Evolutionary conservation across 2,888 invertebrate species (phyloP).

Genomic region (Phyllotreta cruciferae): DNA sequence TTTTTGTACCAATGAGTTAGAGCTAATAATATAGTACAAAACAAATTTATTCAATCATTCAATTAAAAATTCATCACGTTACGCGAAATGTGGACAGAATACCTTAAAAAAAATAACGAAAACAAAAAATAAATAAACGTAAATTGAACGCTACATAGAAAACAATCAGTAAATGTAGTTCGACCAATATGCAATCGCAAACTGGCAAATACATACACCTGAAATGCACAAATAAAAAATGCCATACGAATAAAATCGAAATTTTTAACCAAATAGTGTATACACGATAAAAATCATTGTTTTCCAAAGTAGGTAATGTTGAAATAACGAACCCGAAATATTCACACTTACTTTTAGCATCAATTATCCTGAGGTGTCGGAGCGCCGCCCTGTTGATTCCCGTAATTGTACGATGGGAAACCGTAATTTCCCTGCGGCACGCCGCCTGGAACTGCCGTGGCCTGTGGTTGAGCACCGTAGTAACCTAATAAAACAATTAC

Average conservation of each 20-base stretch:
- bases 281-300: constrained; percentile 39
- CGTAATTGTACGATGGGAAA: constrained; percentile 60
- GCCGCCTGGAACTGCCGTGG: constrained; percentile 51
- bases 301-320: constrained; percentile 46
- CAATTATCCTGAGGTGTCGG: constrained; percentile 46
- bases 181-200: constrained; percentile 35
- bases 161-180: constrained; percentile 40
- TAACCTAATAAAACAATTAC: constrained; percentile 48
- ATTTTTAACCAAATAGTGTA: constrained; percentile 27
- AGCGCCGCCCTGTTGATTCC: constrained; percentile 49
- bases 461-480: constrained; percentile 56
- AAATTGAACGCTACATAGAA: constrained; percentile 44
- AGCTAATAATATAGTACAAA: no score
- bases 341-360: constrained; percentile 31
- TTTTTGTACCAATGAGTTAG: not conserved
- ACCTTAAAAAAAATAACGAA: constrained; percentile 16
- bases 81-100: constrained; percentile 24
- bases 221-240: constrained; percentile 42
- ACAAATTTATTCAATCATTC: not conserved
- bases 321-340: not conserved
- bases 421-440: constrained; percentile 59
- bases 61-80: constrained; percentile 3
- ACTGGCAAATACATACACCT: constrained; percentile 40
- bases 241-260: constrained; percentile 31
- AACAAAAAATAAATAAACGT: constrained; percentile 1